phyloP scores from a whole-genome alignment of 1,140 invertebrate genomes.

The Drosophila trapezifrons region DNA sequence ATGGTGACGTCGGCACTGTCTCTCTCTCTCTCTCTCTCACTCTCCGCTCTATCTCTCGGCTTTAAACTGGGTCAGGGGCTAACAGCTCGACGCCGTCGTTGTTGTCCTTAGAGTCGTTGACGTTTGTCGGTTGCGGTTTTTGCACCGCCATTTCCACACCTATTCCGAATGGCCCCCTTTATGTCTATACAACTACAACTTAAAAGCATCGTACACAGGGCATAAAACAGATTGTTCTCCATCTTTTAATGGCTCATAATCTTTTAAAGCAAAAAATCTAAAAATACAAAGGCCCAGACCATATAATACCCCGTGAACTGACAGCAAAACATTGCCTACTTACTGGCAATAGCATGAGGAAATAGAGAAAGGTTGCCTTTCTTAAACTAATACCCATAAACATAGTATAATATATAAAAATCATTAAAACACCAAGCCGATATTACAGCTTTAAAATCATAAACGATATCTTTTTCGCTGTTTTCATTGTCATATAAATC shows the following conservation, averaged over 20 bases:
- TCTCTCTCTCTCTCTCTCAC: conserved; percentile 6
- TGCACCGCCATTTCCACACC: conserved; percentile 28
- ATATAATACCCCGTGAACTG: too few relatives aligned
- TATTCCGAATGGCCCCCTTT: conserved; percentile 26
- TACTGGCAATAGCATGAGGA: too few relatives aligned
- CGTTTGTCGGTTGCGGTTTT: conserved; percentile 56
- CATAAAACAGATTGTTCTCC: conserved; percentile 8
- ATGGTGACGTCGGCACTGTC: conserved; percentile 64
- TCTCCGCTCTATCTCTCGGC: conserved; percentile 28
- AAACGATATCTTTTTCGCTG: too few relatives aligned
- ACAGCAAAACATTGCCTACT: too few relatives aligned
- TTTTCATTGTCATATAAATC: too few relatives aligned
- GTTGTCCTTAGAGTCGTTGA: conserved; percentile 58
- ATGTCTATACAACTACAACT: neutral
- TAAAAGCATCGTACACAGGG: conserved; percentile 9
- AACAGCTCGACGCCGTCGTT: conserved; percentile 50
- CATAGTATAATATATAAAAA: neutral
- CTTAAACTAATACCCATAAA: too few relatives aligned
- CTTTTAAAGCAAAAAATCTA: too few relatives aligned
- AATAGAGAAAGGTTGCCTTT: too few relatives aligned
- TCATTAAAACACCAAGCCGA: neutral
- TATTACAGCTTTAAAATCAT: neutral
- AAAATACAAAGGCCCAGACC: too few relatives aligned
- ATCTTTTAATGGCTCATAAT: neutral
- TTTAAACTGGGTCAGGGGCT: conserved; percentile 76